Base-by-base conservation (phyloP, 2,113 vertebrate genomes). In the Seriola aureovittata region DNA sequence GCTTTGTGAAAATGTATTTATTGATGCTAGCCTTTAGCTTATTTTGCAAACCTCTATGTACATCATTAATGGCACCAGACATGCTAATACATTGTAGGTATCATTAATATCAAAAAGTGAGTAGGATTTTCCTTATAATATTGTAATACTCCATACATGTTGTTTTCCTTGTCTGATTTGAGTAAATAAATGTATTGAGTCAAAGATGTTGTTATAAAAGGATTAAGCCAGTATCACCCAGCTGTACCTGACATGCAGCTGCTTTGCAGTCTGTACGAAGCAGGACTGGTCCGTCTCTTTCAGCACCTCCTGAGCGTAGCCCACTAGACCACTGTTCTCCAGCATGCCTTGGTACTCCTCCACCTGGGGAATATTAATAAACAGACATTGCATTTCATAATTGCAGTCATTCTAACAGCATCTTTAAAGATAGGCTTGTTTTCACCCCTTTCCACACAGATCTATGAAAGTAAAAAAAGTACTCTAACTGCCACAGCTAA, bases 271-370 rank as follows among this genome's bases (percentile, higher is more conserved):
- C 95, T 99, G 98, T 29, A 99, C 98, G 36, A 99, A 99, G 91
- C 97, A 99, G 54, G 98, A 99, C 38, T 97, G 98, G 67, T 99
- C 98, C 0, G 97, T 98, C 94, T 99, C 98, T 79, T 99, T 99
- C 75, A 99, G 96, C 32, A 99, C 98, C 91, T 99, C 98, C 87
- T 99, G 98, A 19, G 98, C 98, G 3, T 99, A 99, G 64, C 98
- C 98, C 67, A 99, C 97, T 0, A 99, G 96, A 2, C 98, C 98
- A 5, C 91, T 98, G 92, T 98, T 99, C 95, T 99, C 98, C 88
- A 99, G 90, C 80, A 99, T 97, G n/a, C 98, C 98, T 89, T 97
- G 97, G 92, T 99, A 98, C 82, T 99, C 98, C 42, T 99, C 97
- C 90, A 96, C 90, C 95, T 94, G 59, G 12, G 21, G 50, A 71